These are phyloP conservation scores for Stegodyphus dumicola DNA, from an alignment of 1,140 invertebrate species.

Conservation along the genomic window DNA sequence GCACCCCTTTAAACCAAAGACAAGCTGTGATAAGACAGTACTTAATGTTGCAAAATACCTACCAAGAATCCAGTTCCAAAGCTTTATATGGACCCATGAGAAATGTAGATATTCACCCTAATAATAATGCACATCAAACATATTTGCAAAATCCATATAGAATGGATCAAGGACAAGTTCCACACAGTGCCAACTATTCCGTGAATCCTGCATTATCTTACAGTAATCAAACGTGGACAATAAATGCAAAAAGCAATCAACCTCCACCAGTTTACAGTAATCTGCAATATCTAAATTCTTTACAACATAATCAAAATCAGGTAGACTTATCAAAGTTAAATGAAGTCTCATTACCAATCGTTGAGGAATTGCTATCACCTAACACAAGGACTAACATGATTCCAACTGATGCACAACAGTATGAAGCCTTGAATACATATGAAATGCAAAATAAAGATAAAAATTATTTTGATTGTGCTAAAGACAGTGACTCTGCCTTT, in stretches of 20 bases:
- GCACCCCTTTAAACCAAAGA: constrained; percentile 39
- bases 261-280: constrained; percentile 40
- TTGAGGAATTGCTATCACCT: background rate
- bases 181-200: background rate
- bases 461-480: constrained; percentile 38
- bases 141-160: constrained; percentile 19
- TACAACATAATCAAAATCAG: constrained; percentile 1
- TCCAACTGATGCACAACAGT: background rate
- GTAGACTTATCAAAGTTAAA: constrained; percentile 24
- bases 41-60: constrained; percentile 33
- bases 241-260: background rate
- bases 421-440: background rate
- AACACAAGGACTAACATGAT: background rate
- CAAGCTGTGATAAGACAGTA: constrained; percentile 53
- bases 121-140: background rate
- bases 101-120: background rate
- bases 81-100: constrained; percentile 17
- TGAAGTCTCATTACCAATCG: constrained; percentile 23
- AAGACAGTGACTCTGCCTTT: constrained; percentile 56
- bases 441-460: constrained; percentile 24
- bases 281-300: constrained; percentile 39
- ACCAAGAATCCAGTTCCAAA: constrained; percentile 13
- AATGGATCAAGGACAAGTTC: background rate
- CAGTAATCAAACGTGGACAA: constrained; percentile 1
- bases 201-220: constrained; percentile 1